Percentiles rank a stretch among this genome's conserved stretches.
phyloP scores from a whole-genome alignment of 2,113 vertebrate species.

The Plotosus lineatus region DNA sequence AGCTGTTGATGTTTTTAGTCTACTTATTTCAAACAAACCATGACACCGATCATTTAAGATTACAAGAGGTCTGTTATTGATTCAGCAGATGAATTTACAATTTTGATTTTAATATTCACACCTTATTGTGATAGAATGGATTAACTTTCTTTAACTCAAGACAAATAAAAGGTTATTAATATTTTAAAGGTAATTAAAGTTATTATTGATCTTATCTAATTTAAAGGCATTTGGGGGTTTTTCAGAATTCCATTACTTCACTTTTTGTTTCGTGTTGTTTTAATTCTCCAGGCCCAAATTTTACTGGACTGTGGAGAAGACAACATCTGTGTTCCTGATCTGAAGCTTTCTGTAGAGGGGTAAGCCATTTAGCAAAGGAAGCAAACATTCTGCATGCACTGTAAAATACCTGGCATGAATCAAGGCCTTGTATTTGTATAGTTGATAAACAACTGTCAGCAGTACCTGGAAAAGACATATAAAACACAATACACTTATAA shows the following conservation, averaged over 20 bases:
- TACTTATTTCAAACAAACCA: no score
- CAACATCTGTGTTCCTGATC: slow-evolving; percentile 90
- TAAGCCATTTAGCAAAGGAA: slow-evolving; percentile 62
- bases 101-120: neutral
- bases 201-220: neutral
- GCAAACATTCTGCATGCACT: slow-evolving; percentile 9
- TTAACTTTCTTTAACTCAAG: neutral
- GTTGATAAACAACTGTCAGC: slow-evolving; percentile 1
- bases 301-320: slow-evolving; percentile 90
- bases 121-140: neutral
- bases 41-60: no score
- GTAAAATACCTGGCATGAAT: neutral
- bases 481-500: neutral
- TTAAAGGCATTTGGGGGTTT: neutral
- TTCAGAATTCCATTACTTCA: neutral
- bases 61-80: neutral
- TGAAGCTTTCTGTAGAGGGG: slow-evolving; percentile 83
- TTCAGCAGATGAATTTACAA: neutral
- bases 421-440: neutral
- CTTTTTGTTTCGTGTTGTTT: slow-evolving; percentile 16
- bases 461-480: neutral
- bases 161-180: neutral
- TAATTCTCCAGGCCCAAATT: slow-evolving; percentile 80
- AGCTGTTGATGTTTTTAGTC: no score
- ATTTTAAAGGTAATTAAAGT: neutral